Evolutionary conservation across 2,888 invertebrate species (phyloP).

Genomic region (Chromoteleia sp.): DNA sequence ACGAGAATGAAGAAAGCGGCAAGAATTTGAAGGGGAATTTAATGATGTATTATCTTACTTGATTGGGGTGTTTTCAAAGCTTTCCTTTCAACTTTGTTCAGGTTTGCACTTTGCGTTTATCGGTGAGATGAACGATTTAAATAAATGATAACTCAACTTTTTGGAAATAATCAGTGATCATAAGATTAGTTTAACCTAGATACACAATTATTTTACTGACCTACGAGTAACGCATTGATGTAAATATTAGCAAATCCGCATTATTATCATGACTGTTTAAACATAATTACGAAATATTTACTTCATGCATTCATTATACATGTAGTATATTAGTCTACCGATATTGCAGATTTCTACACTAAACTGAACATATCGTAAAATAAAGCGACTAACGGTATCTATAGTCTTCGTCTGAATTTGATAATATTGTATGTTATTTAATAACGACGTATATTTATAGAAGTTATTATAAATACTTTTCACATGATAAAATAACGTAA

Average conservation of each 20-base stretch:
- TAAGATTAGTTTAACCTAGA: neutral
- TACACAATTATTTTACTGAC: neutral
- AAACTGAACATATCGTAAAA: neutral
- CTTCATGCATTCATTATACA: slow-evolving; percentile 1
- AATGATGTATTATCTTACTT: slow-evolving; percentile 61
- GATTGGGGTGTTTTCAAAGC: slow-evolving; percentile 29
- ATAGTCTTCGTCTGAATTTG: neutral
- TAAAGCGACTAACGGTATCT: neutral
- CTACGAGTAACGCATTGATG: neutral
- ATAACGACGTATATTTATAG: too few species aligned
- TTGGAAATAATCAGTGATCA: neutral
- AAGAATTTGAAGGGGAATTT: slow-evolving; percentile 36
- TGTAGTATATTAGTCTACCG: slow-evolving; percentile 8
- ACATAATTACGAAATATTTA: neutral
- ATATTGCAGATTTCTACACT: slow-evolving; percentile 6
- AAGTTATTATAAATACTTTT: too few species aligned
- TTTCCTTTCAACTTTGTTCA: slow-evolving; percentile 4
- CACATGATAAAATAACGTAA: too few species aligned
- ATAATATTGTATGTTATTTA: neutral
- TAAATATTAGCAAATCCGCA: slow-evolving; percentile 2
- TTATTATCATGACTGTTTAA: neutral
- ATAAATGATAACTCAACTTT: neutral
- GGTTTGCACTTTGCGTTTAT: neutral
- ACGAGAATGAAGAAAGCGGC: slow-evolving; percentile 31
- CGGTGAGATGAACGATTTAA: neutral